Evolutionary conservation across 2,113 vertebrate genomes (phyloP).

Genomic region (Pheucticus melanocephalus): DNA sequence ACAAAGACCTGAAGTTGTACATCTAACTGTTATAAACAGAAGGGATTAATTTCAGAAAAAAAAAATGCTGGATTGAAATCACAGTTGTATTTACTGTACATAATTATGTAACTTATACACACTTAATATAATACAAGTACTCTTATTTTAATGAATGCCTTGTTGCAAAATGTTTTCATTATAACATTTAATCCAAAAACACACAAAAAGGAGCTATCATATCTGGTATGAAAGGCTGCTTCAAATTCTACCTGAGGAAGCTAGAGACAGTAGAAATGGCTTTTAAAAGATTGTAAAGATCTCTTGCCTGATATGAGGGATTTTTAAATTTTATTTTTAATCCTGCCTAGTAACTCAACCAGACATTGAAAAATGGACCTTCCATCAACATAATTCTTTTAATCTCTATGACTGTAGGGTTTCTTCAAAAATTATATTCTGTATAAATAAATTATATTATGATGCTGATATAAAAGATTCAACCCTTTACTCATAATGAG

Average conservation of each 20-base stretch:
- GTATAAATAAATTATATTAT: background rate
- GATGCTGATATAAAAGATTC: background rate
- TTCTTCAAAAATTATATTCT: background rate
- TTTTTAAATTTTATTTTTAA: background rate
- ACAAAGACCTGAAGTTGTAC: background rate
- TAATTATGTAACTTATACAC: background rate
- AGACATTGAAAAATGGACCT: background rate
- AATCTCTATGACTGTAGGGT: background rate
- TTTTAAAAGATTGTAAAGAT: background rate
- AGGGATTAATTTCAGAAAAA: background rate
- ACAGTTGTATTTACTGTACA: background rate
- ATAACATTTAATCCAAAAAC: background rate
- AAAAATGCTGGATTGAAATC: background rate
- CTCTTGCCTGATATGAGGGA: background rate
- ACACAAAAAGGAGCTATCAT: background rate
- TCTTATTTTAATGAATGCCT: background rate
- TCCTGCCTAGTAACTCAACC: background rate
- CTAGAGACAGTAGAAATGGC: background rate
- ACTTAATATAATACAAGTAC: background rate
- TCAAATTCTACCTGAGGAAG: background rate
- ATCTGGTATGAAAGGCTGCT: background rate
- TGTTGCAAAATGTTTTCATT: background rate
- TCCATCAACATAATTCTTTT: background rate
- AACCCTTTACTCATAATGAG: background rate
- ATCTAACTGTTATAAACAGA: background rate